Conservation (phyloP, 2,888 invertebrate species). For the Amphipyra berbera region DNA sequence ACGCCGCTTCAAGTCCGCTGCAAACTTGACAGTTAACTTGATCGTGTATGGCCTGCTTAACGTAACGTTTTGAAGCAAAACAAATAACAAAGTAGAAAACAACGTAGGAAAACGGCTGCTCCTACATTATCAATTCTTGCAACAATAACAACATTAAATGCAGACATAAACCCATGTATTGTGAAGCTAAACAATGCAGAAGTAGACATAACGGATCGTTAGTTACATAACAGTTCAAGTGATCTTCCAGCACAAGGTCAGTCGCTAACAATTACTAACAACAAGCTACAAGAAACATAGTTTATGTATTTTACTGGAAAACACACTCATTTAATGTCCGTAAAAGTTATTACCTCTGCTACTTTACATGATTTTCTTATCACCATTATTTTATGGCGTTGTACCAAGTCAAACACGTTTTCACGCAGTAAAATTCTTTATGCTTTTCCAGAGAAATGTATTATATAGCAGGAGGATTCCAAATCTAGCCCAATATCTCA, state of each 20-base stretch:
- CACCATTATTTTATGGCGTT: constrained; percentile 34
- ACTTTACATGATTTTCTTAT: constrained; percentile 43
- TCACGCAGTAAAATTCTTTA: constrained; percentile 34
- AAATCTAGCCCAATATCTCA: constrained; percentile 8
- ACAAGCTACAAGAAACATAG: background rate
- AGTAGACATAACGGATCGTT: constrained; percentile 36
- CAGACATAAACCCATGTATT: constrained; percentile 19
- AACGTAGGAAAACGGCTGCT: background rate
- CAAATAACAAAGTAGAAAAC: background rate
- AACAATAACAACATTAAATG: constrained; percentile 23
- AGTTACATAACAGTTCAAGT: constrained; percentile 40
- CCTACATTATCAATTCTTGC: background rate
- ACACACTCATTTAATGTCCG: constrained; percentile 10
- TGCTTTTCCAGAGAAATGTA: constrained; percentile 22
- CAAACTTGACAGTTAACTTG: too few relatives aligned
- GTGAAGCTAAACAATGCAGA: constrained; percentile 26
- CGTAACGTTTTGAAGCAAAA: background rate
- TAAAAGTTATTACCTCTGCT: constrained; percentile 29
- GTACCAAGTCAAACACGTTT: constrained; percentile 36
- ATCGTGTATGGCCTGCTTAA: too few relatives aligned
- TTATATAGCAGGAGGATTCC: constrained; percentile 14
- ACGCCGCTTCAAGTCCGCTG: too few relatives aligned
- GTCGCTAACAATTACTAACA: constrained; percentile 19
- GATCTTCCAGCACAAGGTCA: constrained; percentile 24
- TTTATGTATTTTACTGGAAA: constrained; percentile 18